Evolutionary conservation across 1,140 invertebrate species (phyloP).

Genomic region (Steinernema khuongi): DNA sequence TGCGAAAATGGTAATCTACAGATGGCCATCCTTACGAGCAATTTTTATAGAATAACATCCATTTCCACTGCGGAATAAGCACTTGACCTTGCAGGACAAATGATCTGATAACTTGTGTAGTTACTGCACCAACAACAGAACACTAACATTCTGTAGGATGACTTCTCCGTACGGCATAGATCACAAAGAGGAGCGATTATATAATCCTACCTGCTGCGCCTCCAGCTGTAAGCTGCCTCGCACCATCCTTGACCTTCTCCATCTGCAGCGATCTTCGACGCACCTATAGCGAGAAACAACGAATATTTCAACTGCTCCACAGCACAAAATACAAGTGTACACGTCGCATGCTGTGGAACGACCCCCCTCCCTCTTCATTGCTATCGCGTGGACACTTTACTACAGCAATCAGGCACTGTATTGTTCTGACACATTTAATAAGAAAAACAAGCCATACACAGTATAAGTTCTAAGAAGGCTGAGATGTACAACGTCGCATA

Average conservation of each 20-base stretch:
- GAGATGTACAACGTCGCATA: background rate
- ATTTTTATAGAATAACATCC: background rate
- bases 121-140: slow-evolving; percentile 22
- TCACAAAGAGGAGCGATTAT: background rate
- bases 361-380: background rate
- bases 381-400: background rate
- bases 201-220: slow-evolving; percentile 71
- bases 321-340: background rate
- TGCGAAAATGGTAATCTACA: slow-evolving; percentile 11
- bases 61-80: background rate
- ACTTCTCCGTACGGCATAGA: background rate
- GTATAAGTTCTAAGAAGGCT: background rate
- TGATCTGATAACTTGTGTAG: background rate
- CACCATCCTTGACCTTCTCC: slow-evolving; percentile 62
- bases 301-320: background rate
- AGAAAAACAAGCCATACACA: background rate
- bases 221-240: slow-evolving; percentile 77
- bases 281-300: background rate
- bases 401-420: slow-evolving; percentile 5
- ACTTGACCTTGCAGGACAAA: background rate
- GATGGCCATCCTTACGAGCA: background rate
- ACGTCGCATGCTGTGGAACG: background rate
- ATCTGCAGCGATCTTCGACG: slow-evolving; percentile 22
- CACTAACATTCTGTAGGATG: slow-evolving; percentile 22
- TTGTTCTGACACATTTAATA: too few relatives aligned